phyloP scores from a whole-genome alignment of 1,140 invertebrate species.

The Ceratina australensis region DNA sequence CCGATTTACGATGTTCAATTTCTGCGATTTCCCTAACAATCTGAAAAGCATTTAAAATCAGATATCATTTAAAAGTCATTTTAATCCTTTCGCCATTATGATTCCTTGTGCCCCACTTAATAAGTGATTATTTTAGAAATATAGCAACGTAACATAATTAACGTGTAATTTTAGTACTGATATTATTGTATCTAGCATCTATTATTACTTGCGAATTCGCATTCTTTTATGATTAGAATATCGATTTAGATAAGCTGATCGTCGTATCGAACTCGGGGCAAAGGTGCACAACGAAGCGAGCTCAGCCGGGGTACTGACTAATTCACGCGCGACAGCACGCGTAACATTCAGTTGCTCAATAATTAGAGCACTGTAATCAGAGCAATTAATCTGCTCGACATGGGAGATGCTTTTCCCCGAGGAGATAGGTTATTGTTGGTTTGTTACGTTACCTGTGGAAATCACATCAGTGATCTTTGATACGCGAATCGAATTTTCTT shows the following conservation, averaged over 20 bases:
- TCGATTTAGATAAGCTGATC: not conserved
- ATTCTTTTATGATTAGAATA: not conserved
- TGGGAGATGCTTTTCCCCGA: not conserved
- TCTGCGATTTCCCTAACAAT: too few relatives aligned
- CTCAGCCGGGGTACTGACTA: not conserved
- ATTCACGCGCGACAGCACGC: constrained; percentile 14
- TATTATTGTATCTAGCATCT: too few relatives aligned
- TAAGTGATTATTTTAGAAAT: too few relatives aligned
- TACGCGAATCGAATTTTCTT: not conserved
- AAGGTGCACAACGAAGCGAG: not conserved
- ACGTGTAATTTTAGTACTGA: too few relatives aligned
- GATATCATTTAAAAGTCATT: too few relatives aligned
- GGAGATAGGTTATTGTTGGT: constrained; percentile 19
- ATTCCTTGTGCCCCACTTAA: too few relatives aligned
- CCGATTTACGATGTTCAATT: too few relatives aligned
- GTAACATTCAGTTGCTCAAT: constrained; percentile 20
- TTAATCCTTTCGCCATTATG: too few relatives aligned
- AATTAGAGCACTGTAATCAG: constrained; percentile 20
- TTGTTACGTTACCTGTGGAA: constrained; percentile 4
- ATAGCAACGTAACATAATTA: too few relatives aligned
- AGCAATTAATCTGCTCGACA: constrained; percentile 8
- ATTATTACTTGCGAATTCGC: too few relatives aligned
- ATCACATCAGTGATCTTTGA: constrained; percentile 2
- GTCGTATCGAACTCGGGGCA: too few relatives aligned
- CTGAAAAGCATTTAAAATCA: too few relatives aligned